phyloP scores from a whole-genome alignment of 2,888 invertebrate species.

The Euzophera pinguis region DNA sequence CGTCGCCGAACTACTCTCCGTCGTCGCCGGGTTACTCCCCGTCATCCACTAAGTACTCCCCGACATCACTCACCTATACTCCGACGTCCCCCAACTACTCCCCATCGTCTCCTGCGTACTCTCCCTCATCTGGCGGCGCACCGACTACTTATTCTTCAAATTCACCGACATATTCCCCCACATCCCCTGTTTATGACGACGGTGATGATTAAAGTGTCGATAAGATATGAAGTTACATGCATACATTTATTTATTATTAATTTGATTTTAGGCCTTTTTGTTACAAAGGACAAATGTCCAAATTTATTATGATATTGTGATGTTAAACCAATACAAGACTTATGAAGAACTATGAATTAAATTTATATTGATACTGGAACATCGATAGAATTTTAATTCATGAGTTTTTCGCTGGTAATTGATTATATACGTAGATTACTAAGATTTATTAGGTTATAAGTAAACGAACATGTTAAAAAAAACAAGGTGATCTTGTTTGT shows the following conservation, averaged over 20 bases:
- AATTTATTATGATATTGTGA: too few relatives aligned
- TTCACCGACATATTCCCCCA: conserved; percentile 78
- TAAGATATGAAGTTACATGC: background rate
- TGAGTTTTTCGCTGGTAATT: too few relatives aligned
- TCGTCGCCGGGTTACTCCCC: conserved; percentile 90
- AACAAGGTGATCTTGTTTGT: too few relatives aligned
- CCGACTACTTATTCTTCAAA: conserved; percentile 73
- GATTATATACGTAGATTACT: too few relatives aligned
- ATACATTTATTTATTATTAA: background rate
- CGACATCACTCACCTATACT: conserved; percentile 88
- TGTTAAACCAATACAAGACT: too few relatives aligned
- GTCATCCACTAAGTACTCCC: conserved; percentile 89
- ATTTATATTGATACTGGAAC: too few relatives aligned
- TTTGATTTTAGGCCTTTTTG: background rate
- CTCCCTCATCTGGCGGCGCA: conserved; percentile 85
- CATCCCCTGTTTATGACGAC: conserved; percentile 82
- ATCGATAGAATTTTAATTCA: too few relatives aligned
- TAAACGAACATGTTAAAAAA: too few relatives aligned
- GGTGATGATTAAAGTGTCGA: conserved; percentile 64
- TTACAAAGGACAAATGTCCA: background rate
- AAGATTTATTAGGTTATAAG: too few relatives aligned
- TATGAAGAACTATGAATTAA: too few relatives aligned
- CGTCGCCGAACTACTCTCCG: conserved; percentile 87
- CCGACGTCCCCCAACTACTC: conserved; percentile 89
- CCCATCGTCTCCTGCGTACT: conserved; percentile 88